Base-by-base conservation (phyloP, 2,888 invertebrate genomes). In the Phyto melanocephala region DNA sequence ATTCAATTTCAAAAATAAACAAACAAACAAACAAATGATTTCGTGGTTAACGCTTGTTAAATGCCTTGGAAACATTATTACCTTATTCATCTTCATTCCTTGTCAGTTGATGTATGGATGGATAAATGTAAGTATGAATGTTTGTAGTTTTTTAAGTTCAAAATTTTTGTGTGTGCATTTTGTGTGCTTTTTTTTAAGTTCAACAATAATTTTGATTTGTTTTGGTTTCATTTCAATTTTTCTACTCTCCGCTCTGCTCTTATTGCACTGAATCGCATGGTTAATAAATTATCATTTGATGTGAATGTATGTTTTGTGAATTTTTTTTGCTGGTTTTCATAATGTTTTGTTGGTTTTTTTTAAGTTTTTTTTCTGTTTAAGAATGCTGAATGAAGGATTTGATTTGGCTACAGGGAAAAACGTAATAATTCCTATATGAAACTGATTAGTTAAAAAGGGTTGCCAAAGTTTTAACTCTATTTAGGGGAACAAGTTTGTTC, bases 11-110 rank as follows among this genome's bases (percentile, higher is more conserved):
- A 54, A 70, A 71, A 20, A 58, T 62, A 42, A 40, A 58, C 10
- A 56, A 56, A 56, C 17, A 65, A 56, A 74, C 33, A 54, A 52
- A 74, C 33, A 63, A 54, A 54, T 79, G 75, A 82, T 67, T 76
- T 82, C 40, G 67, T 82, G 82, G 82, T 82, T 82, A 78, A 76
- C 79, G 82, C 82, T 82, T 82, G 82, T 82, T 82, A 82, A 82
- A 79, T 79, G 82, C 82, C 75, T 71, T 67, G 52, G 52, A 82
- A 82, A 77, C 45, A 70, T 77, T 70, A 79, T 82, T 79, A 62
- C 82, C 79, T 82, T 79, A 82, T 82, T 82, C 82, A 82, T 82
- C 81, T 81, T 81, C 77, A 81, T 81, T 76, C 45, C 79, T 56
- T 82, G 82, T 70, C 82, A 82, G 82, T 82, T 82, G 70, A 68